Evolutionary conservation across 2,113 vertebrate species (phyloP).

Genomic region (Opisthocomus hoazin): DNA sequence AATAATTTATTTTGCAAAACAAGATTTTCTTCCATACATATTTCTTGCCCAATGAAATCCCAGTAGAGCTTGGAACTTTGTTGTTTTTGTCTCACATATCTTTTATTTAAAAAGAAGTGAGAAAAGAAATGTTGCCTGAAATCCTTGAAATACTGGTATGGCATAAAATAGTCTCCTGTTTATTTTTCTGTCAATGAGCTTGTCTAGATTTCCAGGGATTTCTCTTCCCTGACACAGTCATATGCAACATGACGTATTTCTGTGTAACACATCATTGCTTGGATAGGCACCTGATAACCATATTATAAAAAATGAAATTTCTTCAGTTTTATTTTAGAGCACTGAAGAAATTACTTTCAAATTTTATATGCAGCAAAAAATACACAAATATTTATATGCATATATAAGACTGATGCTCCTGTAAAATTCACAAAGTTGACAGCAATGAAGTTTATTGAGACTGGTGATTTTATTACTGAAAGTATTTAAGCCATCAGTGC

Average conservation of each 20-base stretch:
- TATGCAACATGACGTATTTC: neutral
- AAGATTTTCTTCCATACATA: neutral
- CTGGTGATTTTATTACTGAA: neutral
- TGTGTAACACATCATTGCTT: neutral
- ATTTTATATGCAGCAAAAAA: neutral
- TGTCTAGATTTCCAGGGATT: neutral
- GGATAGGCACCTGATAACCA: neutral
- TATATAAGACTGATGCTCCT: neutral
- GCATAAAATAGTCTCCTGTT: neutral
- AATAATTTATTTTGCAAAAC: neutral
- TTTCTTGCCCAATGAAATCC: neutral
- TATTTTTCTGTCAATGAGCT: neutral
- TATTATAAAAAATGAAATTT: neutral
- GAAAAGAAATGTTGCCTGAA: neutral
- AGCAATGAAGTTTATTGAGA: neutral
- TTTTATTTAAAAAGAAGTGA: neutral
- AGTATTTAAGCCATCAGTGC: neutral
- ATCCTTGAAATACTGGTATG: neutral
- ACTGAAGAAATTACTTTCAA: neutral
- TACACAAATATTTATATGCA: neutral
- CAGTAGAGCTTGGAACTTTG: rapidly evolving
- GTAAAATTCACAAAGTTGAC: neutral
- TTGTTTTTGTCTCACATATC: neutral
- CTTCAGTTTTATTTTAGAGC: neutral
- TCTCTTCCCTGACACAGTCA: neutral